A percentile compares a stretch with the other conserved stretches of the same genome.
These are phyloP conservation scores for Corbicula japonica DNA, from an alignment of 2,888 invertebrate genomes.

Conservation along the genomic window DNA sequence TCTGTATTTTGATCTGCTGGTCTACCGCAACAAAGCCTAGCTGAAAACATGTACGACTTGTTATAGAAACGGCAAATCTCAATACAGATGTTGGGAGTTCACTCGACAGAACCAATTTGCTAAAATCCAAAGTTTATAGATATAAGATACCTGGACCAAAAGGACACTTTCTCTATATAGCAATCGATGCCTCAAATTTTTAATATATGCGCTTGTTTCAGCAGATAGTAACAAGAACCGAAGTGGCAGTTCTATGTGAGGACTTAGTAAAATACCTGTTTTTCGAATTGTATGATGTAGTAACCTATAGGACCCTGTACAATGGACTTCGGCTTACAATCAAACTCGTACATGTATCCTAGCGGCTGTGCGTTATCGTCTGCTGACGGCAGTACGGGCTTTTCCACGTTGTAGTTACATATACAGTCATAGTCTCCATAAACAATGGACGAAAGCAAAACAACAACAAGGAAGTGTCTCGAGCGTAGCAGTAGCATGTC, in stretches of 20 bases:
- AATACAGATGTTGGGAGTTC: background rate
- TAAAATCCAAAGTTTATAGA: background rate
- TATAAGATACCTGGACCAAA: background rate
- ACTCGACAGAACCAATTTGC: background rate
- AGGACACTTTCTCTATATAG: background rate
- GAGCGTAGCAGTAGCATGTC: too few relatives aligned
- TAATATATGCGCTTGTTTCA: background rate
- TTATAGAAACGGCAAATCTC: background rate
- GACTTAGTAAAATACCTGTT: background rate
- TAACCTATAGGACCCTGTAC: background rate
- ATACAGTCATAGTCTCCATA: constrained; percentile 16
- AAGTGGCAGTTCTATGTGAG: background rate
- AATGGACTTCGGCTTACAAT: constrained; percentile 9
- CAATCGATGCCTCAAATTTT: background rate
- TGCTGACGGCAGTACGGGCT: constrained; percentile 6
- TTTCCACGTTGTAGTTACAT: constrained; percentile 32
- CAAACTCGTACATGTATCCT: constrained; percentile 32
- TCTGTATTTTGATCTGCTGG: background rate
- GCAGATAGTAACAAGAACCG: background rate
- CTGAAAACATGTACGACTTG: background rate
- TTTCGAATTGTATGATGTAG: constrained; percentile 11
- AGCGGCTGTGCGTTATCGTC: background rate
- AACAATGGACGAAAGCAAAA: constrained; percentile 1
- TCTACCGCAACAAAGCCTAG: constrained; percentile 1
- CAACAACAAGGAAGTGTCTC: background rate